These are phyloP conservation scores for Pagrus major DNA, from an alignment of 2,113 vertebrate species.

Conservation along the genomic window DNA sequence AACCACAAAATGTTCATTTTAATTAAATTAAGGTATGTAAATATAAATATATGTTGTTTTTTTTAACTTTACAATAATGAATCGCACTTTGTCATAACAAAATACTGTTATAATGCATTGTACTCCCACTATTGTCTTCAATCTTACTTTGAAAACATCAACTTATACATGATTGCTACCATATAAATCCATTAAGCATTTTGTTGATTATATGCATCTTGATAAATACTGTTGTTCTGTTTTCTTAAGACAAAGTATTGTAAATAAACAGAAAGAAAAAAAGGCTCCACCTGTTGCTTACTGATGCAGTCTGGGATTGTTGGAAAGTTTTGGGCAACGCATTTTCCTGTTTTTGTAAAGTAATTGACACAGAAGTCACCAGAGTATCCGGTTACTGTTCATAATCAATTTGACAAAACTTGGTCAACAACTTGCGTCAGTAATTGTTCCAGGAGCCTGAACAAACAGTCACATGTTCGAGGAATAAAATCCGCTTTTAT, in stretches of 20 bases:
- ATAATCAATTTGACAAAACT: not conserved
- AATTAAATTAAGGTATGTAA: slow-evolving; percentile 85
- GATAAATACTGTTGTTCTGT: slow-evolving; percentile 76
- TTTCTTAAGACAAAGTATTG: slow-evolving; percentile 78
- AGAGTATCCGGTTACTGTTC: not conserved
- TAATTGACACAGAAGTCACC: slow-evolving; percentile 7
- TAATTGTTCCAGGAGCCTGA: slow-evolving; percentile 1
- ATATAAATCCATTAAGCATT: slow-evolving; percentile 71
- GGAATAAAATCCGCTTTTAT: slow-evolving; percentile 35
- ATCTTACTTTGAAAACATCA: slow-evolving; percentile 65
- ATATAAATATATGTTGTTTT: slow-evolving; percentile 76
- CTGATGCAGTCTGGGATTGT: slow-evolving; percentile 53
- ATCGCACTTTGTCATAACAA: slow-evolving; percentile 86
- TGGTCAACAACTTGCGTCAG: not conserved
- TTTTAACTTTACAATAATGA: slow-evolving; percentile 81
- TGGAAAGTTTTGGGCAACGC: slow-evolving; percentile 14
- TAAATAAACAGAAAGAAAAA: slow-evolving; percentile 81
- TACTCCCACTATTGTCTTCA: slow-evolving; percentile 71
- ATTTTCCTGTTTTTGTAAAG: slow-evolving; percentile 26
- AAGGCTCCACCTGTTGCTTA: slow-evolving; percentile 70
- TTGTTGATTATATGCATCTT: slow-evolving; percentile 79
- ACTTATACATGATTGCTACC: slow-evolving; percentile 57
- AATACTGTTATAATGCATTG: slow-evolving; percentile 77
- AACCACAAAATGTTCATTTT: slow-evolving; percentile 79
- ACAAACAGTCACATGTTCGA: slow-evolving; percentile 22